phyloP scores from a whole-genome alignment of 1,140 invertebrate genomes.

The Bombus soroeensis region DNA sequence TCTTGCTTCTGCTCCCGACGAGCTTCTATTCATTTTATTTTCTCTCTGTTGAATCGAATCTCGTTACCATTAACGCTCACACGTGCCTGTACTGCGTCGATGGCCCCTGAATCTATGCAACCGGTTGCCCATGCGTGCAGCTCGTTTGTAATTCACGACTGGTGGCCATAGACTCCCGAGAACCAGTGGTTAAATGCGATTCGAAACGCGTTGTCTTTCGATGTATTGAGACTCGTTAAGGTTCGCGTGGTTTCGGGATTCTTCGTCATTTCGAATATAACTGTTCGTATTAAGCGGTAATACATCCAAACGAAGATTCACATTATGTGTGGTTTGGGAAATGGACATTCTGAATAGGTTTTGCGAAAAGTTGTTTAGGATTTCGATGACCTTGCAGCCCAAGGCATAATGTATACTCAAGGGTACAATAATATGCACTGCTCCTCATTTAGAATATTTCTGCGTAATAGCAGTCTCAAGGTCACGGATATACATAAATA shows the following conservation, averaged over 20 bases:
- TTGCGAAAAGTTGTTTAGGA: too few relatives aligned
- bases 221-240: background rate
- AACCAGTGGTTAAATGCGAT: conserved; percentile 3
- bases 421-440: too few relatives aligned
- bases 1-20: background rate
- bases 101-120: background rate
- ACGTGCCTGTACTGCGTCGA: background rate
- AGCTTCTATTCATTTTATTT: conserved; percentile 6
- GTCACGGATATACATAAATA: too few relatives aligned
- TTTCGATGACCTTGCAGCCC: too few relatives aligned
- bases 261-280: background rate
- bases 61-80: conserved; percentile 14
- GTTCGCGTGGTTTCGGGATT: background rate
- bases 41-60: background rate
- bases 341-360: too few relatives aligned
- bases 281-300: too few relatives aligned
- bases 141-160: conserved; percentile 2
- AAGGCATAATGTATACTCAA: too few relatives aligned
- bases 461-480: too few relatives aligned
- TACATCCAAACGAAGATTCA: too few relatives aligned
- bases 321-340: too few relatives aligned
- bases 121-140: too few relatives aligned
- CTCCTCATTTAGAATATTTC: too few relatives aligned
- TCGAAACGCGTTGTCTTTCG: background rate
- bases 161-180: background rate